Evolutionary conservation across 2,797 vertebrate genomes (phyloP), one percentile per base, ranked within the genome.

Genomic region (Danio tinwini): DNA sequence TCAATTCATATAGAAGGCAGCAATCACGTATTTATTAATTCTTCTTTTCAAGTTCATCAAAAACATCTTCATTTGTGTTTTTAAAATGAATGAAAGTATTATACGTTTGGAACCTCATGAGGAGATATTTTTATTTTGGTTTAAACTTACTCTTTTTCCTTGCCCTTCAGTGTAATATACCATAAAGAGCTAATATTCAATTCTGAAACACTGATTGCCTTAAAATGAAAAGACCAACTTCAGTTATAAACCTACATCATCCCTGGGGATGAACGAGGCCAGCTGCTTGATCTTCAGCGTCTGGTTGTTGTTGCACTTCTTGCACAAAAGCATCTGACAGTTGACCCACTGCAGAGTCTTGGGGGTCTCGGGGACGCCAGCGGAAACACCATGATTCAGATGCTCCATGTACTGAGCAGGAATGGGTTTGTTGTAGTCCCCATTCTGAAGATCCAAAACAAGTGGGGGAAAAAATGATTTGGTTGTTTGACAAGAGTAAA

Each of bases 381-480:
- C 94, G 0, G 94, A 95, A 67, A 97, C 93, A 0, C 96, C 95
- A 0, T 99, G 97, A 91, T 99, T 99, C n/a, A 99, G 93, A 88
- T 99, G 94, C 58, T 98, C 97, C 92, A 95, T 92, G 90, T 96
- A 95, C 91, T 99, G 98, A n/a, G 98, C 97, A 0, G 98, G 98
- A 81, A 99, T 99, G 0, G 96, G 96, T 86, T 99, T 99, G 91
- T 99, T 99, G 92, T 99, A 99, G 89, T 99, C 98, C 0, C 98
- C 98, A 47, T 99, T 98, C 98, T 99, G 88, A 7, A 86, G 74
- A 71, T 17, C 61, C 40, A 68, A 76, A 50, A 21, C 0, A 50
- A 9, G 5, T n/a, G 0, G 17, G 67, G 52, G n/a, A 47, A 53
- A 29, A 16, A 62, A 50, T 17, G 6, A 40, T 0, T 37, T 4